These are phyloP conservation scores for Adrianichthys oophorus DNA, from an alignment of 2,797 vertebrate genomes.

Conservation along the genomic window DNA sequence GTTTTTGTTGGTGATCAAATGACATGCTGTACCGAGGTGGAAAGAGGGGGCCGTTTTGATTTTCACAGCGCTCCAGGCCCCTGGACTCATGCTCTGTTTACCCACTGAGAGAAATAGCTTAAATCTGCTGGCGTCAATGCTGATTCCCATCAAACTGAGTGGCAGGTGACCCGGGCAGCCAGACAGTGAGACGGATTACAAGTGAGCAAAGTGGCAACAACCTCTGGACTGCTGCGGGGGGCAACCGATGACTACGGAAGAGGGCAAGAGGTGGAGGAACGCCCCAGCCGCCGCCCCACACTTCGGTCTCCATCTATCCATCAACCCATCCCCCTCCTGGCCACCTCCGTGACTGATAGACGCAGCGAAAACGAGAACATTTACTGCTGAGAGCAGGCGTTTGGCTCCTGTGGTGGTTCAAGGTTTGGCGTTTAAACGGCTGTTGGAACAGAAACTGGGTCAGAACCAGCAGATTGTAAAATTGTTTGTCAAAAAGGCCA, in stretches of 20 bases:
- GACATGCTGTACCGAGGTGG: constrained; percentile 32
- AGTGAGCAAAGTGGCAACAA: constrained; percentile 76
- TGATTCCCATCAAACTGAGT: constrained; percentile 80
- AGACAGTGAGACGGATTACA: constrained; percentile 79
- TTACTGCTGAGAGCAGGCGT: constrained; percentile 45
- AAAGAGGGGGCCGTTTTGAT: constrained; percentile 18
- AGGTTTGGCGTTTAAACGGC: constrained; percentile 12
- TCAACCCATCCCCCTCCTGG: constrained; percentile 51
- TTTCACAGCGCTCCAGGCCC: constrained; percentile 50
- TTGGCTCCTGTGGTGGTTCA: constrained; percentile 15
- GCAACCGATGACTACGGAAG: constrained; percentile 68
- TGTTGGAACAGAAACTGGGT: constrained; percentile 16
- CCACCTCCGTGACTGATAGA: constrained; percentile 62
- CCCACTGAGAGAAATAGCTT: constrained; percentile 70
- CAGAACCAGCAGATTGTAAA: constrained; percentile 26
- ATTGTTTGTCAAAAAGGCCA: constrained; percentile 34
- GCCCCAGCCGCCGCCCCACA: constrained; percentile 11
- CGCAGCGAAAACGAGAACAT: constrained; percentile 53
- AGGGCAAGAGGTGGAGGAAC: constrained; percentile 66
- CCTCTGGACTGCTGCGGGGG: constrained; percentile 75
- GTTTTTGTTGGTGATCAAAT: constrained; percentile 46
- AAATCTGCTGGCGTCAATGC: constrained; percentile 73
- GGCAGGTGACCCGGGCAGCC: constrained; percentile 81
- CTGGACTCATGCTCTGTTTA: constrained; percentile 63
- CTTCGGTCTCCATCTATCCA: constrained; percentile 43